Evolutionary conservation across 2,113 vertebrate species (phyloP), one percentile per base, ranked within the genome.

Genomic region (Tupaia chinensis): DNA sequence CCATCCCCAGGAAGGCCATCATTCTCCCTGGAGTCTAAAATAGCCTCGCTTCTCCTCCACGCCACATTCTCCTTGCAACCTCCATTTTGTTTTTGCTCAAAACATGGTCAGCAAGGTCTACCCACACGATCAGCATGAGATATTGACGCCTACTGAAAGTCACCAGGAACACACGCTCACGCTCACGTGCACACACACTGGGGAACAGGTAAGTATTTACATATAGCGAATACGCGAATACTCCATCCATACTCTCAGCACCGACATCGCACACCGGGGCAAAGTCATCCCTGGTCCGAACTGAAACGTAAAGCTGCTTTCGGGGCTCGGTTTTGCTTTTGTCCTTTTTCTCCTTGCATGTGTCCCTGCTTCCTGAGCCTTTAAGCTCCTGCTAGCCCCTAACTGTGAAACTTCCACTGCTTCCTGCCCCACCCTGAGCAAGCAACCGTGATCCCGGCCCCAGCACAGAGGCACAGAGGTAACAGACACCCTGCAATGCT

Each of bases 11-110:
- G 19, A 86, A 68, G 63, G 9, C 23, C 17, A 66, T 87, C 11
- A 63, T 72, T 70, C 32, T 89, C 83, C 44, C 72, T 77, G 27
- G 60, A 88, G 23, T 4, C 11, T 73, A 77, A 95, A 53, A 84
- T 56, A 92, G 77, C 15, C 3, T 14, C 20, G 80, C 81, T 79
- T 94, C 65, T 86, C 27, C 32, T 82, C 19, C 60, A 22, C 11
- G 17, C 54, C 56, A 84, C 19, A 79, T 32, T 54, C 29, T 83
- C 54, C 27, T 34, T 68, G 80, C 53, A 60, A 9, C 3, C 12
- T 87, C n/a, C 32, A 14, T 94, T 91, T 81, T 60, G 56, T 53
- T 44, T 93, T 93, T 74, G 6, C 84, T 72, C 83, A 66, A 66
- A 6, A 68, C 2, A 20, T 5, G 53, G 14, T 86, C 19, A 76